Base-by-base conservation (phyloP, 1,140 invertebrate genomes). In the Magallana ariakensis region DNA sequence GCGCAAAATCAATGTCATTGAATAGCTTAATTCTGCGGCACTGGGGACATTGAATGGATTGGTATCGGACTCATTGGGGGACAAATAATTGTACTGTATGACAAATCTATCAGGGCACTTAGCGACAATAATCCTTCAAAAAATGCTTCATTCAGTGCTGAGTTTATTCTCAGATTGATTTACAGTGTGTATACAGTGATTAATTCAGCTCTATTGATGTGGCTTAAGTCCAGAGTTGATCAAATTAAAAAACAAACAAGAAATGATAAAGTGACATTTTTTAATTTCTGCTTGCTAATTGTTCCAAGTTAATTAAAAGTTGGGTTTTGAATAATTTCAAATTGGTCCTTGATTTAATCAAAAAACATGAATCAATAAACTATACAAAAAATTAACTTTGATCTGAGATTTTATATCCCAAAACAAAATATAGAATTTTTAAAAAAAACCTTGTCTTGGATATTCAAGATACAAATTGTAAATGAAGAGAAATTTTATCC, bases 41-140 rank as follows among this genome's bases (percentile, higher is more conserved):
- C 26, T 46, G 54, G 82, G 82, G 55, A 56, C 53, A 54, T 19
- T 84, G 53, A 84, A 84, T 84, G 55, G 82, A 54, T 58, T 58
- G 26, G 55, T 84, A 56, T 60, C 15, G 80, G 26, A 57, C 26
- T 57, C 82, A 60, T 84, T 84, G 55, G 54, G 82, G 82, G 82
- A 84, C 82, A 58, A n/a, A 84, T 84, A 84, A 84, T 84, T 56
- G 82, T 57, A 55, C 57, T 84, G 82, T 84, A 84, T 84, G 82
- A 84, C 82, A 84, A 84, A 84, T 84, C 82, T 84, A 84, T 84
- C 26, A 46, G 56, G 82, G 53, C 82, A 84, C 82, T 84, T 84
- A 84, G 82, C 82, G 82, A 84, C 82, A 84, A 60, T 58, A 75
- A 75, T 75, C 66, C 66, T 22, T 75, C 66, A 75, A 75, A 75